A percentile compares a stretch with the other conserved stretches of the same genome.
Evolutionary conservation across 2,797 vertebrate species (phyloP).

Genomic region (Alfaro cultratus): DNA sequence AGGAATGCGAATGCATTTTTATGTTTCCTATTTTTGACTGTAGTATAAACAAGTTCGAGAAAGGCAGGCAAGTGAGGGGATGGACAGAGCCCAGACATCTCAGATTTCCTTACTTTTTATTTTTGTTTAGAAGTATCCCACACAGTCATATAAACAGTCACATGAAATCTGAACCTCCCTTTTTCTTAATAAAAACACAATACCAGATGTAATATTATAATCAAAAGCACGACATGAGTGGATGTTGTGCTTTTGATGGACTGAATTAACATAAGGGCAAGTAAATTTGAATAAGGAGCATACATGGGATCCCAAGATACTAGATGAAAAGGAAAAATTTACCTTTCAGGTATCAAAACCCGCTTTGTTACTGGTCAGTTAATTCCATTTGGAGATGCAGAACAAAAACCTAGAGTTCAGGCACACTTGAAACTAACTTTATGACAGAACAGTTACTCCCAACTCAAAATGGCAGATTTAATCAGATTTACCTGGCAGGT

Average conservation of each 20-base stretch:
- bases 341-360: not conserved
- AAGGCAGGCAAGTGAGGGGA: constrained; percentile 42
- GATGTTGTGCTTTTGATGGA: too few relatives aligned
- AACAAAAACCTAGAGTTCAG: not conserved
- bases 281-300: constrained; percentile 9
- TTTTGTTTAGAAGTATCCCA: constrained; percentile 12
- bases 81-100: constrained; percentile 31
- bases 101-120: constrained; percentile 7
- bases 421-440: constrained; percentile 19
- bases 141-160: constrained; percentile 19
- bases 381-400: not conserved
- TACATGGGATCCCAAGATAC: not conserved
- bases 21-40: constrained; percentile 80
- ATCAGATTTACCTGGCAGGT: constrained; percentile 29
- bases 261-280: constrained; percentile 25
- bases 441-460: constrained; percentile 22
- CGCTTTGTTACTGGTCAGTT: not conserved
- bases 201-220: constrained; percentile 60
- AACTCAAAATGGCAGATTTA: constrained; percentile 29
- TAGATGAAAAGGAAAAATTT: not conserved
- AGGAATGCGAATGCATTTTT: constrained; percentile 80
- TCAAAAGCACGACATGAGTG: constrained; percentile 34
- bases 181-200: constrained; percentile 20
- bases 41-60: constrained; percentile 75
- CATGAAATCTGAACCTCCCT: constrained; percentile 28